phyloP scores from a whole-genome alignment of 2,113 vertebrate species.

The Ramphastos sulfuratus region DNA sequence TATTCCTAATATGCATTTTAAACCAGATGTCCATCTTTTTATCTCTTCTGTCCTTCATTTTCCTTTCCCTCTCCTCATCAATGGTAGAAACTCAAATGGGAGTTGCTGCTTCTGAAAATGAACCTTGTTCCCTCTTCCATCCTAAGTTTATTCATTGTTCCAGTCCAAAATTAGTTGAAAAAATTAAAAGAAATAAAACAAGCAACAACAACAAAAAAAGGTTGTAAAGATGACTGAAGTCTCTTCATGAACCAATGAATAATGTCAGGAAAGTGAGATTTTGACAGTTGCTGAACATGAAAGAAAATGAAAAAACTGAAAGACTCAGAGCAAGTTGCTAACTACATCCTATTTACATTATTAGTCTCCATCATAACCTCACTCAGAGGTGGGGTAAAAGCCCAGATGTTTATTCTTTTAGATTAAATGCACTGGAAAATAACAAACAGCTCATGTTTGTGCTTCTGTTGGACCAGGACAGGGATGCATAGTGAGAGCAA shows the following conservation, averaged over 20 bases:
- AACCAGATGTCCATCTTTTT: neutral
- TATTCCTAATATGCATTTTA: neutral
- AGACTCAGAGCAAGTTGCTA: constrained; percentile 28
- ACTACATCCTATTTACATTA: constrained; percentile 42
- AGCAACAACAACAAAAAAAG: neutral
- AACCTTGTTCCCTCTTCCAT: neutral
- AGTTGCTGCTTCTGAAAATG: neutral
- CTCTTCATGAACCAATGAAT: constrained; percentile 14
- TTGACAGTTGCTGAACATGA: constrained; percentile 1
- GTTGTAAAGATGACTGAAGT: neutral
- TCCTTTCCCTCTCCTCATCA: neutral
- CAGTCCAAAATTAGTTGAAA: neutral
- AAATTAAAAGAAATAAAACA: constrained; percentile 42
- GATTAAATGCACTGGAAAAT: constrained; percentile 6
- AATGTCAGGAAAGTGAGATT: constrained; percentile 27
- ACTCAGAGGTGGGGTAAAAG: neutral
- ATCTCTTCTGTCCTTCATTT: neutral
- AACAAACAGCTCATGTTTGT: neutral
- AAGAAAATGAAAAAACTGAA: constrained; percentile 23
- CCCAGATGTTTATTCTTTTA: constrained; percentile 16
- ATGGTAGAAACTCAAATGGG: neutral
- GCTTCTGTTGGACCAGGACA: neutral
- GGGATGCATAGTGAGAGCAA: neutral
- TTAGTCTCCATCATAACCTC: constrained; percentile 2
- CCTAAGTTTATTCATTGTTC: neutral